Evolutionary conservation across 2,888 invertebrate genomes (phyloP), one percentile per base, ranked within the genome.

Genomic region (Protophormia terraenovae): DNA sequence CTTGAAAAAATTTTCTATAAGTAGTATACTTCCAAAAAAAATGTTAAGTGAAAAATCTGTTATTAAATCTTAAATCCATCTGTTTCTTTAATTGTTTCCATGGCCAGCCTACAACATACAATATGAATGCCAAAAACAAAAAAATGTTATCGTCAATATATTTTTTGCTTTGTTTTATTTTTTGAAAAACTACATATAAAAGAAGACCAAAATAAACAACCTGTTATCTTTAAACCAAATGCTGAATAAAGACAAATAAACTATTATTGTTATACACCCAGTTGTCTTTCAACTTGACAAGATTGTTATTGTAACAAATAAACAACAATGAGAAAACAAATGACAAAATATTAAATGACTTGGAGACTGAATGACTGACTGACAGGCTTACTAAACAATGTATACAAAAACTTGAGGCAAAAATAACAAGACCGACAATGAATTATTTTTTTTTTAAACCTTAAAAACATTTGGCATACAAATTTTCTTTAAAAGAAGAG

Each of bases 261-360:
- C 62, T 50, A 32, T 62, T 45, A 29, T 64, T 47, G 29, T n/a
- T n/a, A n/a, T 47, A 32, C 22, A 32, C 12, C 12, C 60, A 72
- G 66, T 66, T 66, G 76, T 76, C 64, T 38, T 64, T 41, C 66
- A 76, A 66, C 76, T 66, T 76, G 75, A 75, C 75, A 75, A 64
- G 50, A 53, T 53, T 75, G 75, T 64, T 75, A 41, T 75, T 64
- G 24, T 53, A 53, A 64, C 75, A 75, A 64, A 75, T 75, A 75
- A 75, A 75, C 64, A 53, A 64, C 8, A 69, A 47, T 35, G 35
- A 16, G 32, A 60, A 45, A 35, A 60, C 22, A 29, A 62, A 62
- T 16, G 19, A 32, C 38, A 50, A 64, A 64, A 50, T 53, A 53
- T 50, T 62, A 47, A 64, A 22, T 14, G 27, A 64, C 62, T 50